phyloP scores from a whole-genome alignment of 2,113 vertebrate genomes.

The Cyphomyrus plagiostoma region DNA sequence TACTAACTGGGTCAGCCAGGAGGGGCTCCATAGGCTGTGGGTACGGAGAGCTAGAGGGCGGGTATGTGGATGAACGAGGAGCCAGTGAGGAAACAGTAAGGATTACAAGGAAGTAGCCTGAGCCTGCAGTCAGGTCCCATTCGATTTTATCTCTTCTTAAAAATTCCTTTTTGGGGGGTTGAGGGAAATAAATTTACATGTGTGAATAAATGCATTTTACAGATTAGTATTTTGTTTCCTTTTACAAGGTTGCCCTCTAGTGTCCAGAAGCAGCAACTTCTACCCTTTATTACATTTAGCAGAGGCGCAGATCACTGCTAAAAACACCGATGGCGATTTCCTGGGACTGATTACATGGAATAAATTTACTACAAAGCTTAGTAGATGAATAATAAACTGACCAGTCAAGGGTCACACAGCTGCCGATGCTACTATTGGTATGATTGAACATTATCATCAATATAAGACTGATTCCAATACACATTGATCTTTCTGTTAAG shows the following conservation, averaged over 20 bases:
- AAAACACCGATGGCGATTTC: not conserved
- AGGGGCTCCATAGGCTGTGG: not conserved
- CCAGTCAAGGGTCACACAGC: not conserved
- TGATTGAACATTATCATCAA: not conserved
- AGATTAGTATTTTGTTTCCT: not conserved
- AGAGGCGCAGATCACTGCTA: not conserved
- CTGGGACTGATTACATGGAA: not conserved
- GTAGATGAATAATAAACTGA: not conserved
- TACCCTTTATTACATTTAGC: not conserved
- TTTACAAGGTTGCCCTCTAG: not conserved
- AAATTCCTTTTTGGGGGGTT: not conserved
- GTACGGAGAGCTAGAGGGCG: not conserved
- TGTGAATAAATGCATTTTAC: not conserved
- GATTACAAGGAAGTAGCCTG: not conserved
- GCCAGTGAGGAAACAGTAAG: not conserved
- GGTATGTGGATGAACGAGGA: not conserved
- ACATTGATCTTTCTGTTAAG: not conserved
- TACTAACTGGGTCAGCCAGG: not conserved
- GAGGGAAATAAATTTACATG: not conserved
- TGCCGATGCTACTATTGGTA: not conserved
- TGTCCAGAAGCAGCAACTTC: not conserved
- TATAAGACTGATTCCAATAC: not conserved
- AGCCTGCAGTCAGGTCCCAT: not conserved
- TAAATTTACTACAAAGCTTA: not conserved
- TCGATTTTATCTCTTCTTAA: not conserved